Evolutionary conservation across 2,113 vertebrate genomes (phyloP).

Genomic region (Chauna torquata): DNA sequence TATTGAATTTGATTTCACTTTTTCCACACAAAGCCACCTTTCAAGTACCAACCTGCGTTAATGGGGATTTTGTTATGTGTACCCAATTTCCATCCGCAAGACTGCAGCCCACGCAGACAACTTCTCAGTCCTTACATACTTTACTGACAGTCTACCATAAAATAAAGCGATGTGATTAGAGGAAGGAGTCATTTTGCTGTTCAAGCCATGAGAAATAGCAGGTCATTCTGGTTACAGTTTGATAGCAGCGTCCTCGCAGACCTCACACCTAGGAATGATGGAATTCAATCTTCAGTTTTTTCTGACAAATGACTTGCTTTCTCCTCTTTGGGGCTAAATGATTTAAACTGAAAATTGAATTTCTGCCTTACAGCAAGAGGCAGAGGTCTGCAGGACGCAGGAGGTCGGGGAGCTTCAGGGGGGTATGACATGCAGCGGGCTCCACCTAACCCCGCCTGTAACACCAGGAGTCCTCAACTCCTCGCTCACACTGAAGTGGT

Average conservation of each 20-base stretch:
- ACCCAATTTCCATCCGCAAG: neutral
- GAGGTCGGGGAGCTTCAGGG: neutral
- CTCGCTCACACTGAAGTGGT: neutral
- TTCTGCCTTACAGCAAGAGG: neutral
- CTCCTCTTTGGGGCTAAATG: neutral
- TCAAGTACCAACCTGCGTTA: conserved; percentile 17
- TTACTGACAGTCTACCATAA: neutral
- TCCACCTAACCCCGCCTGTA: neutral
- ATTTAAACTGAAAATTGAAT: conserved; percentile 17
- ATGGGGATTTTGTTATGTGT: conserved; percentile 16
- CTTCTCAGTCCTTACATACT: neutral
- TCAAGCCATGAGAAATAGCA: neutral
- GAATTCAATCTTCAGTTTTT: conserved; percentile 2
- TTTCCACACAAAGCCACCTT: conserved; percentile 57
- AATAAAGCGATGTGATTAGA: neutral
- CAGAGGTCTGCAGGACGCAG: neutral
- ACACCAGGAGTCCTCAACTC: neutral
- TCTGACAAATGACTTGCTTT: neutral
- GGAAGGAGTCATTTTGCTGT: neutral
- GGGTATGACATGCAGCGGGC: neutral
- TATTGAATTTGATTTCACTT: conserved; percentile 53
- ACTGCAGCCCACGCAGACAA: neutral
- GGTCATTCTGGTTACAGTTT: neutral
- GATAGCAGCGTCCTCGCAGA: neutral
- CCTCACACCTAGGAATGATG: neutral